A percentile compares a stretch with the other conserved stretches of the same genome.
These are phyloP conservation scores for Oscheius sp. DNA, from an alignment of 1,140 invertebrate species.

Conservation along the genomic window DNA sequence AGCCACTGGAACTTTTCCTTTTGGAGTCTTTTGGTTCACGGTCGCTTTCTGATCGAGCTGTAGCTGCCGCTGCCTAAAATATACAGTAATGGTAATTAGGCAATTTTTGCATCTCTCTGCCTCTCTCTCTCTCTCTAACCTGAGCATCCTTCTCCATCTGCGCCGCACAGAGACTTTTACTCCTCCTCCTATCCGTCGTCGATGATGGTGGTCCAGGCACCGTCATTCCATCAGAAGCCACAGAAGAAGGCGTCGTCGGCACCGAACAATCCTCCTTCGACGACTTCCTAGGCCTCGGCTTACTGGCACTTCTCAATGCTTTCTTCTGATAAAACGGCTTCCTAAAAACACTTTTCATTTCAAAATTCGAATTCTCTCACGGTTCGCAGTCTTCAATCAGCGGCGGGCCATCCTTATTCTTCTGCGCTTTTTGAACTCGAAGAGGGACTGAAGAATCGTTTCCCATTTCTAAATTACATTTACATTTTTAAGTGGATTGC, in stretches of 20 bases:
- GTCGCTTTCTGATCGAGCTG: background rate
- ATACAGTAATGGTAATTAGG: background rate
- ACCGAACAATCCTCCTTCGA: background rate
- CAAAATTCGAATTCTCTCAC: background rate
- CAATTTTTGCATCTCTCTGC: background rate
- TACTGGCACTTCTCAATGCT: background rate
- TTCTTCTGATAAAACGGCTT: background rate
- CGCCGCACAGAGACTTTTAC: slow-evolving; percentile 23
- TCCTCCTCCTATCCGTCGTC: background rate
- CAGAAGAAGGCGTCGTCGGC: background rate
- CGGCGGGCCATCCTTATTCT: background rate
- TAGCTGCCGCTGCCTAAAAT: background rate
- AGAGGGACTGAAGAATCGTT: background rate
- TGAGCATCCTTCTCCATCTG: slow-evolving; percentile 31
- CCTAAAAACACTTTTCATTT: background rate
- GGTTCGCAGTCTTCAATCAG: background rate
- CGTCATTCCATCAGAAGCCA: too few relatives aligned
- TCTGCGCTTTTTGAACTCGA: background rate
- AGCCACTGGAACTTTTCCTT: slow-evolving; percentile 34
- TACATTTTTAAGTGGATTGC: too few relatives aligned
- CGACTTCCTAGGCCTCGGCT: background rate
- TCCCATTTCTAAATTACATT: slow-evolving; percentile 8
- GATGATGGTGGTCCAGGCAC: background rate
- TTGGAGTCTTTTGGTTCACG: background rate
- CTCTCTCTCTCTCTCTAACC: slow-evolving; percentile 1